Conservation (phyloP, 2,888 invertebrate genomes). For the Lasioglossum figueresi region DNA sequence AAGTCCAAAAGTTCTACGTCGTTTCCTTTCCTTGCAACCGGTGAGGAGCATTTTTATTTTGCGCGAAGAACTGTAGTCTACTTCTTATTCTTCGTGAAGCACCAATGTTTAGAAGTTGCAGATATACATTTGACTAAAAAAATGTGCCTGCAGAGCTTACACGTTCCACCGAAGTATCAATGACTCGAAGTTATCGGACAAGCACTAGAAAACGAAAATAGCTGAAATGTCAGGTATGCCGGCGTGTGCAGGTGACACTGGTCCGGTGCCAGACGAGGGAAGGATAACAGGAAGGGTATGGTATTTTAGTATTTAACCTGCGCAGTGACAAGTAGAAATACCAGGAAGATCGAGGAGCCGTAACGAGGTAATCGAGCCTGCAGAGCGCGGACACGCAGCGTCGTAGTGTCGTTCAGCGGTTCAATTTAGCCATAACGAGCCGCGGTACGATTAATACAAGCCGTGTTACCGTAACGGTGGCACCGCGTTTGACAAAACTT, state of each 20-base stretch:
- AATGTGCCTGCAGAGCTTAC: neutral
- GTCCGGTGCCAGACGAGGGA: neutral
- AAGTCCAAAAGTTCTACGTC: neutral
- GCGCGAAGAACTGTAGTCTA: no score
- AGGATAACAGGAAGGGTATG: neutral
- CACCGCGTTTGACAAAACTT: constrained; percentile 38
- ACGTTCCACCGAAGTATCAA: neutral
- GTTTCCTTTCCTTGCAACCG: no score
- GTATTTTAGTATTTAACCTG: neutral
- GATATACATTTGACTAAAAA: neutral
- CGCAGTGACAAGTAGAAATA: constrained; percentile 12
- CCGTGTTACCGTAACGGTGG: constrained; percentile 7
- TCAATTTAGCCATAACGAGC: neutral
- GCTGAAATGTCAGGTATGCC: neutral
- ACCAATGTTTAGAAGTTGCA: neutral
- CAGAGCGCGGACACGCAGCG: neutral
- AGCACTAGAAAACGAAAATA: neutral
- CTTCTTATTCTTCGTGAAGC: no score
- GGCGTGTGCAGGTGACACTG: neutral
- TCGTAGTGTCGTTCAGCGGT: constrained; percentile 1
- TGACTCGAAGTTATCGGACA: neutral
- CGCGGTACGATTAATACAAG: constrained; percentile 40
- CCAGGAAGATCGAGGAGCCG: neutral
- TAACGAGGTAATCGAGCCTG: constrained; percentile 3
- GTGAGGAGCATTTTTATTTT: no score